phyloP scores from a whole-genome alignment of 2,888 invertebrate genomes.

The Epinotia brunnichana region DNA sequence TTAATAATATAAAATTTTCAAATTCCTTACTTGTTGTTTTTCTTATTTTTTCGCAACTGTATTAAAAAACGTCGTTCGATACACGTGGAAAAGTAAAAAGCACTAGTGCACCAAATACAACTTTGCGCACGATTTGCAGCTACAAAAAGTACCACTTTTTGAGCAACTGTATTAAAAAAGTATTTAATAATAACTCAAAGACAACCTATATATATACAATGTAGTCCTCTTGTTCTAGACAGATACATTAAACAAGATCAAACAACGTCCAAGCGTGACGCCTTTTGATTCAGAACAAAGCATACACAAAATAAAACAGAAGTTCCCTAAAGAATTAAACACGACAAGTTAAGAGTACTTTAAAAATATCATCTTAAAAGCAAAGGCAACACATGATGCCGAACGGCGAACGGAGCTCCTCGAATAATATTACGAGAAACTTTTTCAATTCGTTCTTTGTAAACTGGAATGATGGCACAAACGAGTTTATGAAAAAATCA shows the following conservation, averaged over 20 bases:
- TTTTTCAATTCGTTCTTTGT: constrained; percentile 68
- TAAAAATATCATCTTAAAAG: constrained; percentile 10
- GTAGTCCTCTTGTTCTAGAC: too few relatives aligned
- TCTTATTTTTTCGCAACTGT: too few relatives aligned
- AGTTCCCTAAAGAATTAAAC: constrained; percentile 1
- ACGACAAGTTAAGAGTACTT: constrained; percentile 3
- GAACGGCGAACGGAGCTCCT: constrained; percentile 51
- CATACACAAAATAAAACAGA: constrained; percentile 8
- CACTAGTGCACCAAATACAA: too few relatives aligned
- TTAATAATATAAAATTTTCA: too few relatives aligned
- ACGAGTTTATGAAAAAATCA: constrained; percentile 63
- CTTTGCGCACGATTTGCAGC: too few relatives aligned
- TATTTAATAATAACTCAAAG: too few relatives aligned
- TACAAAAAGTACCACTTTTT: too few relatives aligned
- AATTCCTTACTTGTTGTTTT: too few relatives aligned
- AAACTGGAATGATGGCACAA: constrained; percentile 61
- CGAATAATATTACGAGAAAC: constrained; percentile 62
- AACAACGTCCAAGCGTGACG: neutral
- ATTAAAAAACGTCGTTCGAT: too few relatives aligned
- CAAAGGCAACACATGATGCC: constrained; percentile 46
- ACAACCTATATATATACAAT: too few relatives aligned
- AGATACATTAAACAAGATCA: neutral
- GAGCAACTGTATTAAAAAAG: too few relatives aligned
- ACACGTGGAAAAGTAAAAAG: too few relatives aligned
- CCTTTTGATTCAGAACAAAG: neutral